These are phyloP conservation scores for Nylanderia fulva DNA, from an alignment of 1,140 invertebrate genomes.

Conservation along the genomic window DNA sequence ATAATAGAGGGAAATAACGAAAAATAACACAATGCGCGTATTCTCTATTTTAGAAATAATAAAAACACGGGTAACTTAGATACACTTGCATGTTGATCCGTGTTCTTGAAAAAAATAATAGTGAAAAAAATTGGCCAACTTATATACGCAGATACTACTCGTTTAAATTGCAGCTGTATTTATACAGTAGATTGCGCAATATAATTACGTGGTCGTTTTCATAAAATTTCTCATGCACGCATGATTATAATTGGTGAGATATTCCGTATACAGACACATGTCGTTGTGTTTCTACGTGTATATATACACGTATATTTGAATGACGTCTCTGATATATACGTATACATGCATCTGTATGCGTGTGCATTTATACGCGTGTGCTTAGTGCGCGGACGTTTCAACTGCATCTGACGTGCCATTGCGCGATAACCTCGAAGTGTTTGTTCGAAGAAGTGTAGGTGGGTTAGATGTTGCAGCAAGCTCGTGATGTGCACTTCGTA, in stretches of 20 bases:
- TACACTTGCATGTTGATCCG: constrained; percentile 19
- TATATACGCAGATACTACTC: not conserved
- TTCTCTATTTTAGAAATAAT: constrained; percentile 28
- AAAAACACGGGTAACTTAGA: constrained; percentile 40
- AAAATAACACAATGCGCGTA: constrained; percentile 51
- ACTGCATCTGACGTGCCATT: constrained; percentile 64
- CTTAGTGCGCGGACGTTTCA: constrained; percentile 12
- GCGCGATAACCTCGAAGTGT: constrained; percentile 69
- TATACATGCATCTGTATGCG: not conserved
- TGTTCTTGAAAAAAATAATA: constrained; percentile 23
- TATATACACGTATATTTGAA: not conserved
- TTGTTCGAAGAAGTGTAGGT: constrained; percentile 54
- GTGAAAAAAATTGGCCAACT: constrained; percentile 13
- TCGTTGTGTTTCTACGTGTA: not conserved
- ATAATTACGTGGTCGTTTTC: not conserved
- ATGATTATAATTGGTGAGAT: constrained; percentile 38
- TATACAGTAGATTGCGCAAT: not conserved
- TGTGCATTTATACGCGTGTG: not conserved
- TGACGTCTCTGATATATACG: not conserved
- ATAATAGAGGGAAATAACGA: constrained; percentile 55
- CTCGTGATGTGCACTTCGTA: constrained; percentile 39
- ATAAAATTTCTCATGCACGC: not conserved
- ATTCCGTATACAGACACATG: not conserved
- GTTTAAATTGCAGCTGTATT: not conserved
- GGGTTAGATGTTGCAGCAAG: constrained; percentile 33